Conservation (phyloP, 2,797 vertebrate species). For the Ptychadena robeensis region DNA sequence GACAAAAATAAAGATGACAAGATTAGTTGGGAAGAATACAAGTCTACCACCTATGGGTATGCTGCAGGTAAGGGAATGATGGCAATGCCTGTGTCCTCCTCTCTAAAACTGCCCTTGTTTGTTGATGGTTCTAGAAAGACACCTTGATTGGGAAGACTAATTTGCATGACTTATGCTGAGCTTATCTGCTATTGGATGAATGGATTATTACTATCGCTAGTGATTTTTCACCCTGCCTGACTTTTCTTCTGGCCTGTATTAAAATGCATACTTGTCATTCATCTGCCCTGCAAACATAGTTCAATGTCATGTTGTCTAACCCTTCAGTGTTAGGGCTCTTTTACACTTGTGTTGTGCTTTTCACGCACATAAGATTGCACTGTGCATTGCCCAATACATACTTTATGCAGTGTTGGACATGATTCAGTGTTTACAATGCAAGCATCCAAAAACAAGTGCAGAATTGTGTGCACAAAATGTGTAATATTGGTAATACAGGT, state of each 20-base stretch:
- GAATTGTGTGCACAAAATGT: too few species aligned
- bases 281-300: too few species aligned
- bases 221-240: not conserved
- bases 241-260: not conserved
- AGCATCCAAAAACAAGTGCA: too few species aligned
- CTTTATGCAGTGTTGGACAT: too few species aligned
- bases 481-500: too few species aligned
- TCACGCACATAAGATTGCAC: too few species aligned
- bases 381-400: too few species aligned
- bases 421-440: too few species aligned
- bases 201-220: not conserved
- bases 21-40: conserved; percentile 88
- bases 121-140: not conserved
- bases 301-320: too few species aligned
- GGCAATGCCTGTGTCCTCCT: conserved; percentile 28
- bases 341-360: too few species aligned
- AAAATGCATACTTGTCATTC: too few species aligned
- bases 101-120: conserved; percentile 8
- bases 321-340: too few species aligned
- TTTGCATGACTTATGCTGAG: not conserved
- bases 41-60: conserved; percentile 87
- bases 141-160: conserved; percentile 2
- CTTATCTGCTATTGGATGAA: not conserved
- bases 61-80: conserved; percentile 74
- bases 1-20: conserved; percentile 83